Conservation (phyloP, 2,888 invertebrate genomes). For the Cephus nigrinus region DNA sequence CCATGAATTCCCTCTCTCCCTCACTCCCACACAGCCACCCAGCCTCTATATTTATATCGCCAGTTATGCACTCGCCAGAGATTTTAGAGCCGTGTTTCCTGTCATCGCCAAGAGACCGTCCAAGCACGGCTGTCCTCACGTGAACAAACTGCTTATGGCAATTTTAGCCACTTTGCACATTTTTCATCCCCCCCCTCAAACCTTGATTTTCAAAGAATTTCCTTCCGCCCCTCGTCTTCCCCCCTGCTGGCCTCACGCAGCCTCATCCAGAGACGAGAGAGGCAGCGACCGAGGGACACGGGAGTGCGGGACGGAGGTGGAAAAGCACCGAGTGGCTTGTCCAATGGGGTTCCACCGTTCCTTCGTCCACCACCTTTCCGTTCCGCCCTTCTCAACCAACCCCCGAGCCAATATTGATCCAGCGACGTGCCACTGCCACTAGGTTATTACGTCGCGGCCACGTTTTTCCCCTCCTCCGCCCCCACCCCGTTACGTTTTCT, state of each 20-base stretch:
- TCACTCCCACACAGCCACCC: slow-evolving; percentile 42
- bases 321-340: too few species aligned
- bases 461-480: too few species aligned
- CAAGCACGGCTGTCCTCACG: too few species aligned
- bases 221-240: too few species aligned
- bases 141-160: too few species aligned
- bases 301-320: too few species aligned
- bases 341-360: slow-evolving; percentile 30
- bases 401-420: slow-evolving; percentile 58
- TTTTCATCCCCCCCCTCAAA: too few species aligned
- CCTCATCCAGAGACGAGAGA: too few species aligned
- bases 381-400: slow-evolving; percentile 45
- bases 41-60: slow-evolving; percentile 56
- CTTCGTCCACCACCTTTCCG: slow-evolving; percentile 38
- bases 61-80: slow-evolving; percentile 27
- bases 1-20: slow-evolving; percentile 12
- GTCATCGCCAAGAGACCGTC: slow-evolving; percentile 28
- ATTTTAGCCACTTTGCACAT: too few species aligned
- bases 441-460: slow-evolving; percentile 44
- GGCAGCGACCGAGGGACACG: too few species aligned
- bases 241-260: too few species aligned
- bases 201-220: too few species aligned
- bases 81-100: slow-evolving; percentile 39
- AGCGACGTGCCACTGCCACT: slow-evolving; percentile 45
- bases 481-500: slow-evolving; percentile 2